Conservation (phyloP, 2,797 vertebrate genomes). For the Lutjanus argentimaculatus region DNA sequence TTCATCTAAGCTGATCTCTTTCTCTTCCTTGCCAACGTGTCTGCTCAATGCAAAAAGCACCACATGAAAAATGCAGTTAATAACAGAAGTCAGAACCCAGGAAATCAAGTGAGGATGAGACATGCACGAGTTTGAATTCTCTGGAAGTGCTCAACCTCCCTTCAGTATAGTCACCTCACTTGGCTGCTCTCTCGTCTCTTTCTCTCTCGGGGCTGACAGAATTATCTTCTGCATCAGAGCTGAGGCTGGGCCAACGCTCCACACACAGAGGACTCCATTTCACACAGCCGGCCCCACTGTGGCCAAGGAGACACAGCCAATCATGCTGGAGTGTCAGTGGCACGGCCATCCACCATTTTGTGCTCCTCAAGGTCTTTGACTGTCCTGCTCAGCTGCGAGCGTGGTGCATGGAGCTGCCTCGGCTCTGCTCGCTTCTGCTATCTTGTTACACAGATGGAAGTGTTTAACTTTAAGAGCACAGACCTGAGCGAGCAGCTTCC, state of each 20-base stretch:
- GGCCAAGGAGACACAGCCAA: constrained; percentile 84
- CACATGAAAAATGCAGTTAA: constrained; percentile 36
- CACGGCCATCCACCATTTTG: constrained; percentile 89
- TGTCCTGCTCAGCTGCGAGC: constrained; percentile 77
- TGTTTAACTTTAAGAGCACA: constrained; percentile 84
- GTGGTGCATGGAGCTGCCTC: constrained; percentile 66
- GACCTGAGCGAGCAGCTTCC: constrained; percentile 82
- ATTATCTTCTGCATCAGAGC: constrained; percentile 98
- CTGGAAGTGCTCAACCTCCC: constrained; percentile 90
- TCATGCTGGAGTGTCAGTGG: constrained; percentile 80
- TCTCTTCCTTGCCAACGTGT: neutral
- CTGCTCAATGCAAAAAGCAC: constrained; percentile 20
- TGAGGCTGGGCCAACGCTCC: constrained; percentile 92
- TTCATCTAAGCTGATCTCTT: constrained; percentile 33
- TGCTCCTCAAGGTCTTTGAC: constrained; percentile 88
- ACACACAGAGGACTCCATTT: constrained; percentile 94
- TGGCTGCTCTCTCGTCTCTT: constrained; percentile 78
- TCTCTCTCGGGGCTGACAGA: constrained; percentile 89
- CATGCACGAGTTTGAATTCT: constrained; percentile 59
- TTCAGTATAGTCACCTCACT: constrained; percentile 90
- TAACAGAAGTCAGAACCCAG: constrained; percentile 33
- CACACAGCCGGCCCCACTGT: constrained; percentile 85
- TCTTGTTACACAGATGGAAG: constrained; percentile 88
- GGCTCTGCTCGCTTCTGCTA: constrained; percentile 78
- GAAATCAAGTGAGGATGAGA: constrained; percentile 44